Base-by-base conservation (phyloP, 2,888 invertebrate genomes). In the Spatulosminthurus flaviceps region DNA sequence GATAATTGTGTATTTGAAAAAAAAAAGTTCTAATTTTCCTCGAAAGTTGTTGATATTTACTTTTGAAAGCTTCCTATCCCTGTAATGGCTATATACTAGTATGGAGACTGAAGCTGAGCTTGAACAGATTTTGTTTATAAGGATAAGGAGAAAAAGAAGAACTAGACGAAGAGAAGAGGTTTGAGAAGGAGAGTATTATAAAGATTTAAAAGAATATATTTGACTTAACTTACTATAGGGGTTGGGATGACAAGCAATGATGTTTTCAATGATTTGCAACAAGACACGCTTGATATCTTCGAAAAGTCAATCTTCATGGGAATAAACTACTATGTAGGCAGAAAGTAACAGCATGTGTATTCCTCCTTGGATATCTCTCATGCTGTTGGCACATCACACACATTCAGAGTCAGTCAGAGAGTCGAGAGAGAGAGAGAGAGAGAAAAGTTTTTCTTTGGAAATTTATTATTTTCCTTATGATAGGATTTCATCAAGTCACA, bases 231-330 rank as follows among this genome's bases (percentile, higher is more conserved):
- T 70, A 41, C 70, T n/a, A 69, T 29, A 19, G 7, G 29, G 70
- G 29, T 34, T 70, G 70, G 41, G 29, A 41, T 70, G 70, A 70
- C 70, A 70, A 70, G 70, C 29, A 22, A n/a, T 21, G 41, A 29
- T 67, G 26, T 28, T 67, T 67, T 26, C 67, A 70, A 29, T 70
- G 67, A 67, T 67, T 28, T 29, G 67, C 70, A 70, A 70, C 41
- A 2, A 41, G 70, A 70, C 70, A 70, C 70, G 70, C 70, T 70
- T 70, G 70, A 70, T 34, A 34, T 70, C 70, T 41, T 34, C 28
- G 21, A 22, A 26, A 1, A 26, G n/a, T n/a, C 11, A 26, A 16
- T 24, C 28, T 67, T 19, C 19, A 28, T 19, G 24, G 67, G 67
- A 67, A n/a, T 67, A 19, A 13, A 28, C 64, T 26, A 64, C 34